Conservation (phyloP, 2,888 invertebrate genomes). For the Drosophila antonietae region DNA sequence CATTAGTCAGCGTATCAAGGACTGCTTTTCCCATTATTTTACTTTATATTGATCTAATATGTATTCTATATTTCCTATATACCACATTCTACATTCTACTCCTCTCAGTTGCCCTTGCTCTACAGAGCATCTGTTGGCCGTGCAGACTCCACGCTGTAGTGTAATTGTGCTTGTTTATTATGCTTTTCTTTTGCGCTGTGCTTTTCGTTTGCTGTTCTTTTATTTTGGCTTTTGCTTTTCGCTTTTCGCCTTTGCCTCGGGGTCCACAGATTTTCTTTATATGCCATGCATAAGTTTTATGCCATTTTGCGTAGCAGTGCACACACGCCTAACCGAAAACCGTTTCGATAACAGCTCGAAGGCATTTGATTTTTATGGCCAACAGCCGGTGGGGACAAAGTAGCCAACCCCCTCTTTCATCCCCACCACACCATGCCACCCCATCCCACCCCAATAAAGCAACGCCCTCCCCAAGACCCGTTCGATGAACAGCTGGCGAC, state of each 20-base stretch:
- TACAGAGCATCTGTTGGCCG: constrained; percentile 1
- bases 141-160: not conserved
- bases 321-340: constrained; percentile 27
- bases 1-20: not conserved
- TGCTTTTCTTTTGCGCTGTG: constrained; percentile 3
- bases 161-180: not conserved
- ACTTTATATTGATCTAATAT: not conserved
- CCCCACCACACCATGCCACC: not conserved
- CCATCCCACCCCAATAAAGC: not conserved
- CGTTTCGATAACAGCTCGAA: constrained; percentile 64
- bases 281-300: constrained; percentile 50
- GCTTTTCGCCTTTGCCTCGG: constrained; percentile 26
- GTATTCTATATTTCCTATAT: not conserved
- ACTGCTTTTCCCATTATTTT: not conserved
- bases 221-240: constrained; percentile 13
- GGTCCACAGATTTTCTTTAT: constrained; percentile 62
- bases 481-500: constrained; percentile 57
- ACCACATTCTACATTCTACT: not conserved
- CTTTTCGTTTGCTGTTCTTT: constrained; percentile 9
- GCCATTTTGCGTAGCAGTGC: constrained; percentile 34
- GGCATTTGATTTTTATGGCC: constrained; percentile 69
- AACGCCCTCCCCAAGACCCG: not conserved
- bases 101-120: not conserved
- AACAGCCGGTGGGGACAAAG: constrained; percentile 42
- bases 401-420: not conserved